Evolutionary conservation across 1,140 invertebrate species (phyloP).

Genomic region (Papilio machaon): DNA sequence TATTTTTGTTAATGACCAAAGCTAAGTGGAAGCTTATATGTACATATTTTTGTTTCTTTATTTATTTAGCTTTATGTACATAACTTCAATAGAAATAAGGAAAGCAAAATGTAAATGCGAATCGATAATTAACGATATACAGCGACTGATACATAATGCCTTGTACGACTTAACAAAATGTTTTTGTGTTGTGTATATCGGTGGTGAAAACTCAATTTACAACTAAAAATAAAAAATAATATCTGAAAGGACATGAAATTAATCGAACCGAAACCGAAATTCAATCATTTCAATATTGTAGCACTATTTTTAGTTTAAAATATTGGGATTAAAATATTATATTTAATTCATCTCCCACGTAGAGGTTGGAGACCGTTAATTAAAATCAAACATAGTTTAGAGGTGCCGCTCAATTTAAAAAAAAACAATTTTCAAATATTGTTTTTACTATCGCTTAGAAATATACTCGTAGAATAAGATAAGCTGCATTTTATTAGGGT

Average conservation of each 20-base stretch:
- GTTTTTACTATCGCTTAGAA: not conserved
- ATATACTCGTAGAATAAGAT: not conserved
- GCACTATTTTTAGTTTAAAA: constrained; percentile 10
- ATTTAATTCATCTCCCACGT: constrained; percentile 42
- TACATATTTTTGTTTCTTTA: too few relatives aligned
- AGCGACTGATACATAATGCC: too few relatives aligned
- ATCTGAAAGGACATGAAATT: not conserved
- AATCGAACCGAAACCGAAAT: not conserved
- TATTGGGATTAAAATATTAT: constrained; percentile 7
- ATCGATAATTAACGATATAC: too few relatives aligned
- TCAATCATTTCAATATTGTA: constrained; percentile 21
- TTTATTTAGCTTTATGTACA: not conserved
- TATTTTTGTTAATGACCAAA: not conserved
- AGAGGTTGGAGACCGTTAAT: constrained; percentile 62
- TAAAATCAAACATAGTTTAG: constrained; percentile 65
- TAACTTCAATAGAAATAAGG: not conserved
- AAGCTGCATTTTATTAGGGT: not conserved
- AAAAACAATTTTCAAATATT: constrained; percentile 7
- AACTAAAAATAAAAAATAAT: not conserved
- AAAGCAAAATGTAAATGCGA: too few relatives aligned
- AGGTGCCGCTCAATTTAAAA: constrained; percentile 18
- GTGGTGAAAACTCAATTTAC: too few relatives aligned
- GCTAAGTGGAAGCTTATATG: not conserved
- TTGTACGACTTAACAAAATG: too few relatives aligned
- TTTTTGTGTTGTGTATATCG: too few relatives aligned